A percentile compares a stretch with the other conserved stretches of the same genome.
These are phyloP conservation scores for Leucoraja erinaceus DNA, from an alignment of 2,113 vertebrate species.

Conservation along the genomic window DNA sequence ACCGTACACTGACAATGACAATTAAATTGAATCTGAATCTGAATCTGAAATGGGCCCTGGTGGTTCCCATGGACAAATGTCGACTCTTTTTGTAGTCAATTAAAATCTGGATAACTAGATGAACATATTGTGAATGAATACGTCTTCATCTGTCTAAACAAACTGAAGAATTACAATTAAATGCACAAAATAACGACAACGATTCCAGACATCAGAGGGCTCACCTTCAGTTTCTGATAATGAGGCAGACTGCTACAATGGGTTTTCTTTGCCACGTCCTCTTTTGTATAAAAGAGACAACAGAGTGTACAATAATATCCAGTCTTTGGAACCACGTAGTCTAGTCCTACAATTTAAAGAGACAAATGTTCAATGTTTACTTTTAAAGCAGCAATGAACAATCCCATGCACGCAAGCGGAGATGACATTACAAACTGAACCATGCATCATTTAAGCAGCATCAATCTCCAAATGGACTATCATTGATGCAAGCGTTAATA, in stretches of 20 bases:
- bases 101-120: background rate
- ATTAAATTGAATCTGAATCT: too few species aligned
- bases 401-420: too few species aligned
- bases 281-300: constrained; percentile 55
- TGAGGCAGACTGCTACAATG: constrained; percentile 58
- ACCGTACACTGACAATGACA: too few species aligned
- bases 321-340: constrained; percentile 58
- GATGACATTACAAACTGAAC: too few species aligned
- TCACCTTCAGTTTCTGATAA: constrained; percentile 54
- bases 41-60: too few species aligned
- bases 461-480: background rate
- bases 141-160: background rate
- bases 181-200: background rate
- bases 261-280: constrained; percentile 57
- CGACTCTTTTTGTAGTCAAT: background rate
- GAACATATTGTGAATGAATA: background rate
- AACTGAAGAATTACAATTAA: background rate
- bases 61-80: background rate
- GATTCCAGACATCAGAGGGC: background rate
- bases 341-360: constrained; percentile 45
- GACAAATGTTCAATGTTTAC: background rate
- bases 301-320: constrained; percentile 61
- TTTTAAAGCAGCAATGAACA: background rate
- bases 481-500: background rate
- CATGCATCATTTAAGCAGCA: too few species aligned